phyloP scores from a whole-genome alignment of 2,113 vertebrate genomes.

The Emydura subglobosa region DNA sequence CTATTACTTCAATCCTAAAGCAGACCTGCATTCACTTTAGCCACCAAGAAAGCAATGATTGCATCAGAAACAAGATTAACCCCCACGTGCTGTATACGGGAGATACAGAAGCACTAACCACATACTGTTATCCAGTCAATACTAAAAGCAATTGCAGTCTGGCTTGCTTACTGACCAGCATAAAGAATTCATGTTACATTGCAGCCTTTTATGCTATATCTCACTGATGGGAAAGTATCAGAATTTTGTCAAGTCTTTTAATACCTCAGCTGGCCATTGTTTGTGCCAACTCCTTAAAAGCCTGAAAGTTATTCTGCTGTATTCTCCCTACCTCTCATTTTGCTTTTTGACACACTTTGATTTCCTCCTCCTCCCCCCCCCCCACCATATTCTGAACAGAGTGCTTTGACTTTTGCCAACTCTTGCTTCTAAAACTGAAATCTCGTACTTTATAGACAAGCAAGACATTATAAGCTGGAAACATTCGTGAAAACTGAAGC shows the following conservation, averaged over 20 bases:
- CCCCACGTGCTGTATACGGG: not conserved
- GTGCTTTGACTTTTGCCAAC: conserved; percentile 36
- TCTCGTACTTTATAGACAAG: not conserved
- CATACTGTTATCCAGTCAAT: not conserved
- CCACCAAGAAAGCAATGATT: not conserved
- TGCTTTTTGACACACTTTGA: not conserved
- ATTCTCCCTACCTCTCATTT: not conserved
- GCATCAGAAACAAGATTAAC: not conserved
- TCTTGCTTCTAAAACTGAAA: not conserved
- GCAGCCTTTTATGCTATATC: not conserved
- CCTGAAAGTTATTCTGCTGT: not conserved
- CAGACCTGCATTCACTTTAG: not conserved
- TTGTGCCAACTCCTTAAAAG: not conserved
- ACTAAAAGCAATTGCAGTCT: not conserved
- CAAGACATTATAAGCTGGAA: not conserved
- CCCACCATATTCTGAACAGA: not conserved
- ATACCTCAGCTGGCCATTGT: conserved; percentile 6
- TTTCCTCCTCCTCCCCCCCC: not conserved
- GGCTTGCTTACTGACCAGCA: not conserved
- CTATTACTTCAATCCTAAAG: not conserved
- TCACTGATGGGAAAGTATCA: not conserved
- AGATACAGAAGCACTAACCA: not conserved
- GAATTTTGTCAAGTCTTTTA: not conserved
- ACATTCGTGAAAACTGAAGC: not conserved
- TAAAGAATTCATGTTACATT: conserved; percentile 7